Evolutionary conservation across 2,888 invertebrate species (phyloP).

Genomic region (Xestia rhomboidea): DNA sequence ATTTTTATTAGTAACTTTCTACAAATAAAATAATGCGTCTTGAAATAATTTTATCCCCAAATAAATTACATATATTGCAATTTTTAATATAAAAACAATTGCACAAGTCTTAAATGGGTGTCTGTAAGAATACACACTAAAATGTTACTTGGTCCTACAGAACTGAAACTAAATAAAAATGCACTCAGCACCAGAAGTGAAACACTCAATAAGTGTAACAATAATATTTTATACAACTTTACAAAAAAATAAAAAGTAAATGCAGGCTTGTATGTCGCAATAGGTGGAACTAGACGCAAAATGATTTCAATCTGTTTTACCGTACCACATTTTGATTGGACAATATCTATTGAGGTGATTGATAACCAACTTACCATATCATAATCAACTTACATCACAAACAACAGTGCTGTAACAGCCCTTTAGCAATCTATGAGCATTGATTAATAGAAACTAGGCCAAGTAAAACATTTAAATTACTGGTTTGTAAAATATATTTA

Average conservation of each 20-base stretch:
- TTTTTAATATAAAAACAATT: constrained; percentile 30
- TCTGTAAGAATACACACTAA: constrained; percentile 53
- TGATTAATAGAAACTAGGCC: constrained; percentile 18
- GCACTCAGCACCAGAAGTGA: constrained; percentile 83
- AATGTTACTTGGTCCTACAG: constrained; percentile 52
- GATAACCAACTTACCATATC: constrained; percentile 11
- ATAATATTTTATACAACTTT: constrained; percentile 86
- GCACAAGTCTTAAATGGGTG: constrained; percentile 44
- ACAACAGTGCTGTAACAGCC: constrained; percentile 3
- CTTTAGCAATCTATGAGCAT: constrained; percentile 8
- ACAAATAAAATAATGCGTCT: constrained; percentile 56
- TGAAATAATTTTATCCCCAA: constrained; percentile 41
- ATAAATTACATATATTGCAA: constrained; percentile 57
- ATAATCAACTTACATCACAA: constrained; percentile 35
- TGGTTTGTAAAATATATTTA: constrained; percentile 16
- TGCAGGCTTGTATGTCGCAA: constrained; percentile 48
- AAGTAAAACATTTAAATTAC: constrained; percentile 24
- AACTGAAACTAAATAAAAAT: constrained; percentile 77
- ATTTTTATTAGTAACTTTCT: background rate
- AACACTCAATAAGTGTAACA: constrained; percentile 81
- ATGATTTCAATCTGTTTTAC: constrained; percentile 3
- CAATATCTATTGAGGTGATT: constrained; percentile 14
- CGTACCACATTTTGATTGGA: background rate
- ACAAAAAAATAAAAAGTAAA: constrained; percentile 67
- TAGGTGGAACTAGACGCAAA: constrained; percentile 5